phyloP scores from a whole-genome alignment of 2,797 vertebrate genomes.

The Nannoperca obscura region DNA sequence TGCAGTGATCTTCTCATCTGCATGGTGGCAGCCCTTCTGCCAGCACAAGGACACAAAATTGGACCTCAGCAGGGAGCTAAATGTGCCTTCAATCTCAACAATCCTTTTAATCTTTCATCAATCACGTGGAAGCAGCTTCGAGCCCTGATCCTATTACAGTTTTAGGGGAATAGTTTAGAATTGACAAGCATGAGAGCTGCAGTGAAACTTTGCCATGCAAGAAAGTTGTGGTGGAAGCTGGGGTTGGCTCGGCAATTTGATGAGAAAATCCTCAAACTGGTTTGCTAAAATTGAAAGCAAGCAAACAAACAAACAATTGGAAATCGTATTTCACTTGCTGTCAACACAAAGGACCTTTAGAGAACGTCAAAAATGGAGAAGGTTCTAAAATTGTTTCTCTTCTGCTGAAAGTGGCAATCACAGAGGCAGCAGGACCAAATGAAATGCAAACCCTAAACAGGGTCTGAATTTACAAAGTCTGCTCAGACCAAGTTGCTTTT shows the following conservation, averaged over 20 bases:
- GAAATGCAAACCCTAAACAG: constrained; percentile 48
- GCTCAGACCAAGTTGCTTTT: constrained; percentile 38
- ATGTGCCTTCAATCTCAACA: constrained; percentile 87
- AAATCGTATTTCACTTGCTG: constrained; percentile 61
- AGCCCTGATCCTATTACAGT: constrained; percentile 84
- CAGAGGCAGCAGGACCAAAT: constrained; percentile 23
- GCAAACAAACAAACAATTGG: constrained; percentile 71
- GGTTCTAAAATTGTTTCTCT: constrained; percentile 51
- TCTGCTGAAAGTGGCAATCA: constrained; percentile 47
- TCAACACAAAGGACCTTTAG: constrained; percentile 45
- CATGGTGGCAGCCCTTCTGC: constrained; percentile 75
- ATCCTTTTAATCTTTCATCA: constrained; percentile 91
- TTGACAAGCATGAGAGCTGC: constrained; percentile 76
- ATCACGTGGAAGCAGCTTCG: constrained; percentile 81
- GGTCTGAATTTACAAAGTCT: constrained; percentile 41
- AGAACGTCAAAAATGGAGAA: constrained; percentile 39
- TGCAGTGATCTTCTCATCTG: constrained; percentile 81
- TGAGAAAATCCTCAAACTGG: constrained; percentile 60
- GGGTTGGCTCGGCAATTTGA: constrained; percentile 71
- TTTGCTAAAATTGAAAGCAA: constrained; percentile 68
- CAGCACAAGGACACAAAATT: constrained; percentile 78
- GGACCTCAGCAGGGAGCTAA: constrained; percentile 84
- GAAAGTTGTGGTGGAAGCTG: constrained; percentile 71
- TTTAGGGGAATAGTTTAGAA: constrained; percentile 77
- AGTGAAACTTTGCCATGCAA: constrained; percentile 73